Evolutionary conservation across 2,797 vertebrate species (phyloP), one percentile per base, ranked within the genome.

Genomic region (Pogonophryne albipinna): DNA sequence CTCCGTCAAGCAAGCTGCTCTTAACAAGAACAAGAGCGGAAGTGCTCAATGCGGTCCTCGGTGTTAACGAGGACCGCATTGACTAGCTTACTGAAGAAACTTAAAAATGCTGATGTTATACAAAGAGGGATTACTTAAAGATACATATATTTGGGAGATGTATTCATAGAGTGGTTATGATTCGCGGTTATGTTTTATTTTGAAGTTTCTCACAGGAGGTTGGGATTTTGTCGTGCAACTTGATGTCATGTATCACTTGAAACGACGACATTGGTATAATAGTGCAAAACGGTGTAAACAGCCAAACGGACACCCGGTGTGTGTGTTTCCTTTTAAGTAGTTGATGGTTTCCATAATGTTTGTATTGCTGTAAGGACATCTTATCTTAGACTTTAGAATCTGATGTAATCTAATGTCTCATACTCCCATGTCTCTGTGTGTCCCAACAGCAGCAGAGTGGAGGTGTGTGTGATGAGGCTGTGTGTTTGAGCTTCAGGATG

Each of bases 401-500:
- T 38, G 34, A 38, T 38, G 34, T 38, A 38, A 38, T 8, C 38
- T 55, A 5, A 14, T 4, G 10, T 60, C 6, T 63, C 23, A 12
- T n/a, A 4, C 19, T 45, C 10, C 45, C 10, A 41, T 14, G 14
- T 59, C 17, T 68, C 20, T 15, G 3, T 55, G 0, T 62, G 44
- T 83, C 42, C 31, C 66, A 41, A 20, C 53, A 44, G 44, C 65
- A 20, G 42, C 58, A n/a, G 46, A 20, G 66, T 3, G 50, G 14
- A 42, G 23, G 34, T 14, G 46, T 58, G 14, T 46, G 67, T 57
- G 61, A 81, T 80, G 74, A 47, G 1, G 27, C 14, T 34, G 19
- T 84, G 59, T 4, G n/a, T 66, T 11, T 7, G 55, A 73, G 41
- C 47, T 16, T 67, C 88, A 91, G 51, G 49, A 96, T 97, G 96